Base-by-base conservation (phyloP, 2,888 invertebrate genomes). In the Plagodis dolabraria region DNA sequence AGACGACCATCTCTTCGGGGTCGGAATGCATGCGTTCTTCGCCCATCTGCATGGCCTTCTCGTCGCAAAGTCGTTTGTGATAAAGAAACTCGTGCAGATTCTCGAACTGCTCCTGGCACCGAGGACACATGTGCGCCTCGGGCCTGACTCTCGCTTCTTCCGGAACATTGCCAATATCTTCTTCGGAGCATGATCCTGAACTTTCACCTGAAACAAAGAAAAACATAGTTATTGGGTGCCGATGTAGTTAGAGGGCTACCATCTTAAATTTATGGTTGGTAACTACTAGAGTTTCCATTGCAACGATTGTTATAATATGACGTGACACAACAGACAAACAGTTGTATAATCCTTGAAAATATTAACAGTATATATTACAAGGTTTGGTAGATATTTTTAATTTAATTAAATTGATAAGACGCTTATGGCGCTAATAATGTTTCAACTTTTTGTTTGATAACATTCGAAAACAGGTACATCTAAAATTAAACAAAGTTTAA, bases 1-100 rank as follows among this genome's bases (percentile, higher is more conserved):
- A 95, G 42, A 95, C 95, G 70, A 95, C 95, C 93, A 95, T 95
- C 78, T 96, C 96, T 74, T 95, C 96, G 55, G 95, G 95, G 79
- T 95, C 95, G 50, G 95, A 95, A 77, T 95, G 95, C 82, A 95
- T 94, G 68, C 95, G 91, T 75, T 94, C 94, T 80, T 94, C 95
- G 75, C 94, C 94, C 89, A 94, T 94, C 72, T 92, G 91, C 72
- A 94, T 87, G 57, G 94, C 94, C 80, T 94, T 94, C 73, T 93
- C 91, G 79, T 94, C 94, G 79, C 95, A 95, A 64, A 94, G 86
- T 70, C 93, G 87, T 77, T 94, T 94, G 81, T 95, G 95, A 76
- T 94, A 93, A 64, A 94, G 86, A 78, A 94, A 94, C 71, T 95
- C 95, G 70, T 93, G 93, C 50, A 94, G 83, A 66, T 93, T 94